A percentile compares a stretch with the other conserved stretches of the same genome.
These are phyloP conservation scores for Drosophila guanche DNA, from an alignment of 1,140 invertebrate species.

Conservation along the genomic window DNA sequence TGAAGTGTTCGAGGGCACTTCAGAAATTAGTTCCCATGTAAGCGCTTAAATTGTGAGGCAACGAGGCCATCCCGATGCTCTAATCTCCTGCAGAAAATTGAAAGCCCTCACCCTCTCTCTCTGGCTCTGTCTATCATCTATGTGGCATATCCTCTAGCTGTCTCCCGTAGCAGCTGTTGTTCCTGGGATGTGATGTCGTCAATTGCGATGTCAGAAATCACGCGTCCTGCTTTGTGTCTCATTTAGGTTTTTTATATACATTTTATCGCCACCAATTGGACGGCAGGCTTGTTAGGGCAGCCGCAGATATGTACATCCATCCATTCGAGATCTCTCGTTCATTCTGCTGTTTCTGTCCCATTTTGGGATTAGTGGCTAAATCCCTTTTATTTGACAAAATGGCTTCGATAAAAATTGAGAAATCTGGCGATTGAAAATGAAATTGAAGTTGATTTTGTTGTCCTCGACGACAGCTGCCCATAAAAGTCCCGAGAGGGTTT, in stretches of 20 bases:
- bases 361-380: constrained; percentile 69
- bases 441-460: constrained; percentile 79
- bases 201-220: constrained; percentile 79
- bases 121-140: neutral
- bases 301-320: constrained; percentile 40
- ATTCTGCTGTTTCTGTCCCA: constrained; percentile 51
- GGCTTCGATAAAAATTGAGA: constrained; percentile 68
- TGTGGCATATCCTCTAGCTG: too few species aligned
- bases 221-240: constrained; percentile 42
- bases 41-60: constrained; percentile 69
- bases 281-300: constrained; percentile 40
- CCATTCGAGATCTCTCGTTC: neutral
- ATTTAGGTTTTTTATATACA: constrained; percentile 35
- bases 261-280: constrained; percentile 52
- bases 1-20: constrained; percentile 76
- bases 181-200: constrained; percentile 47
- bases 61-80: constrained; percentile 16
- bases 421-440: constrained; percentile 41
- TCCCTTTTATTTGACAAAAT: constrained; percentile 78
- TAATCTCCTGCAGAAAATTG: constrained; percentile 67
- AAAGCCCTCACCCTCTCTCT: constrained; percentile 50
- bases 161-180: constrained; percentile 56
- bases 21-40: constrained; percentile 82
- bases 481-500: constrained; percentile 12
- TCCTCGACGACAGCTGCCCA: constrained; percentile 62